A percentile compares a stretch with the other conserved stretches of the same genome.
These are phyloP conservation scores for Amblyteles armatorius DNA, from an alignment of 2,888 invertebrate species.

Conservation along the genomic window DNA sequence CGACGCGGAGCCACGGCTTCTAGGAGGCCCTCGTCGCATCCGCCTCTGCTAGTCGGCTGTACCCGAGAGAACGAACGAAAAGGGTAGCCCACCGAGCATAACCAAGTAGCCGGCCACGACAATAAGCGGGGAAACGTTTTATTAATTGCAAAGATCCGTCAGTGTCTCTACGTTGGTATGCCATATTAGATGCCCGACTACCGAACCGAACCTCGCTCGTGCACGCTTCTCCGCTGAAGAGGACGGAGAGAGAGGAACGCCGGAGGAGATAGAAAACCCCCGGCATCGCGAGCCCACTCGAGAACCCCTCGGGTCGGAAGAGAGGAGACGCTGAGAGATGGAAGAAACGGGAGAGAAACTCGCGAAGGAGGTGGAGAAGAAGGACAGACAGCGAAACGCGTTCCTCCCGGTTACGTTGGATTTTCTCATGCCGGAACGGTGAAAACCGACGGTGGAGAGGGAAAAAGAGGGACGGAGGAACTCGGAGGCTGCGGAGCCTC, in stretches of 20 bases:
- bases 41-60: conserved; percentile 42
- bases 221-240: conserved; percentile 58
- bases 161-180: conserved; percentile 80
- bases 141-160: conserved; percentile 83
- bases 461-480: conserved; percentile 48
- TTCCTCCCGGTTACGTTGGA: conserved; percentile 45
- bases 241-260: conserved; percentile 40
- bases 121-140: conserved; percentile 83
- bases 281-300: conserved; percentile 39
- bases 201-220: conserved; percentile 73
- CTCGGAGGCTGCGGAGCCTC: conserved; percentile 38
- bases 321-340: conserved; percentile 45
- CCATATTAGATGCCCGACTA: conserved; percentile 80
- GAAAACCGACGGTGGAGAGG: conserved; percentile 52
- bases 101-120: conserved; percentile 80
- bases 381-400: conserved; percentile 34
- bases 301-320: conserved; percentile 41
- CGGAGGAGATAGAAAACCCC: conserved; percentile 25
- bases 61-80: conserved; percentile 73
- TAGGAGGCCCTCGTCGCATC: conserved; percentile 48
- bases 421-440: conserved; percentile 53
- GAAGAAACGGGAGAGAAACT: conserved; percentile 35
- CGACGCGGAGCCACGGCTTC: conserved; percentile 37
- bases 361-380: conserved; percentile 51
- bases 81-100: conserved; percentile 80